Evolutionary conservation across 2,797 vertebrate species (phyloP).

Genomic region (Amniataba percoides): DNA sequence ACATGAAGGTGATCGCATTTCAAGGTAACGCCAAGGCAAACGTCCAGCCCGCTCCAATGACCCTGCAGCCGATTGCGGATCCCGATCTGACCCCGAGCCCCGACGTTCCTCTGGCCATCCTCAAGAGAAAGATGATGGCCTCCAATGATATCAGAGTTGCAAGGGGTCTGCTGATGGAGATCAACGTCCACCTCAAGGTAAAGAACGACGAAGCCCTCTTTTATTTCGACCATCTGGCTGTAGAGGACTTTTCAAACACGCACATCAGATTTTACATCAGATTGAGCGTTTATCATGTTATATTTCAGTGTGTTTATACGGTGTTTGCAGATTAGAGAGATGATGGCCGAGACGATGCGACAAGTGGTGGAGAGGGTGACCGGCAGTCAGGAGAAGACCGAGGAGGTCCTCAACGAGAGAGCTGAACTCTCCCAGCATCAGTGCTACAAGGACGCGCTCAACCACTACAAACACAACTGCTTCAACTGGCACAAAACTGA

Average conservation of each 20-base stretch:
- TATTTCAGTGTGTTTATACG: background rate
- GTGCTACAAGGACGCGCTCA: slow-evolving; percentile 87
- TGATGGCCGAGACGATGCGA: slow-evolving; percentile 85
- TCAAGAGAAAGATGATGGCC: slow-evolving; percentile 92
- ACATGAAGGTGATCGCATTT: slow-evolving; percentile 94
- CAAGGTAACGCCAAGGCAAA: slow-evolving; percentile 86
- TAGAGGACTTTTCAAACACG: background rate
- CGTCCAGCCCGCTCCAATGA: slow-evolving; percentile 55
- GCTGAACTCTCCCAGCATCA: slow-evolving; percentile 81
- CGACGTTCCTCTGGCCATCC: slow-evolving; percentile 93
- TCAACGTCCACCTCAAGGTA: slow-evolving; percentile 89
- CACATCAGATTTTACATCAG: background rate
- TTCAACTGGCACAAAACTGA: slow-evolving; percentile 93
- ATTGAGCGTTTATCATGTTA: background rate
- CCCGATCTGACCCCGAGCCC: slow-evolving; percentile 91
- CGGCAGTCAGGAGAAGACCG: slow-evolving; percentile 45
- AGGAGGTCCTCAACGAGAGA: slow-evolving; percentile 81
- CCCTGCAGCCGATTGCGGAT: slow-evolving; percentile 79
- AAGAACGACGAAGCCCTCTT: background rate
- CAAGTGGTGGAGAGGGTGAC: slow-evolving; percentile 86
- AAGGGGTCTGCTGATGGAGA: slow-evolving; percentile 83
- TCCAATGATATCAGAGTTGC: slow-evolving; percentile 85
- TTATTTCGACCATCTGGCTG: background rate
- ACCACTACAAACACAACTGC: slow-evolving; percentile 90
- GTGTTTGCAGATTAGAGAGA: slow-evolving; percentile 83